phyloP scores from a whole-genome alignment of 2,113 vertebrate genomes.

The Cynocephalus volans region DNA sequence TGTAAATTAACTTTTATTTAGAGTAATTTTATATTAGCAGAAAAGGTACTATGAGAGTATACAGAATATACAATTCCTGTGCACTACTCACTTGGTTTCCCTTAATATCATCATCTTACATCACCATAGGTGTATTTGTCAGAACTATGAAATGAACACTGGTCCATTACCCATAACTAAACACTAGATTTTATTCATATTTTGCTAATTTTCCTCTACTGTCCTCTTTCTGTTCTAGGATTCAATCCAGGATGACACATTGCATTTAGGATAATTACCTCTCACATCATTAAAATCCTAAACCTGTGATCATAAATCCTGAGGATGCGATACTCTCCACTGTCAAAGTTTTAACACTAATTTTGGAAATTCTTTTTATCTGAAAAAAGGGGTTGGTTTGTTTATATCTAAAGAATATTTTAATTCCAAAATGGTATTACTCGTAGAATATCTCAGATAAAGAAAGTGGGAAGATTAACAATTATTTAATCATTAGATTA shows the following conservation, averaged over 20 bases:
- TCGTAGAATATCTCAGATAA: neutral
- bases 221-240: neutral
- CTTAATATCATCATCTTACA: neutral
- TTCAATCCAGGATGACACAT: neutral
- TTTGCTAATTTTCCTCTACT: neutral
- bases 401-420: neutral
- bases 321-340: neutral
- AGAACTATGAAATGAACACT: neutral
- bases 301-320: neutral
- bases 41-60: neutral
- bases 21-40: neutral
- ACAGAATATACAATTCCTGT: neutral
- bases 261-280: rapidly evolving
- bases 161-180: neutral
- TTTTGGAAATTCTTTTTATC: neutral
- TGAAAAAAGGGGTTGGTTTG: neutral
- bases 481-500: neutral
- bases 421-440: neutral
- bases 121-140: neutral
- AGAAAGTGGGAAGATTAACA: neutral
- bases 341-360: neutral
- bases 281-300: neutral
- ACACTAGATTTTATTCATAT: neutral
- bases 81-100: neutral
- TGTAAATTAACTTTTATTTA: neutral